Percentiles rank a stretch among this genome's conserved stretches.
Conservation (phyloP, 2,797 vertebrate species). For the Cuniculus paca region DNA sequence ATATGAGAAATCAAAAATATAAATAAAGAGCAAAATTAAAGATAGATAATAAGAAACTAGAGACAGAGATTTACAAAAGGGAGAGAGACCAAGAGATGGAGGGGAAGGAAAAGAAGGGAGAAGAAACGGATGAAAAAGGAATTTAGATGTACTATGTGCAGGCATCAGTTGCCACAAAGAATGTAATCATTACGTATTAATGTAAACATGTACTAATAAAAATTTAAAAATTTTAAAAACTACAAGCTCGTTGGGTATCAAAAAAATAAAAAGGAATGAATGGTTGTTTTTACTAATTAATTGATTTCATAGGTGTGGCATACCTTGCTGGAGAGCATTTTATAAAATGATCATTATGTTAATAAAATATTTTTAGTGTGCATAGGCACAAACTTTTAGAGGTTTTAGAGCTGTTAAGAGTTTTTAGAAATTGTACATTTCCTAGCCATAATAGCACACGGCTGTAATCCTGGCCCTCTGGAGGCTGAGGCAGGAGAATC, state of each 20-base stretch:
- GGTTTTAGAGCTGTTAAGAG: not conserved
- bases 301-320: not conserved
- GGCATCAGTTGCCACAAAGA: not conserved
- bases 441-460: not conserved
- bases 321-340: not conserved
- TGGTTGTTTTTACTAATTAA: not conserved
- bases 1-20: not conserved
- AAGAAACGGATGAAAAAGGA: not conserved
- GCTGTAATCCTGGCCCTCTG: not conserved
- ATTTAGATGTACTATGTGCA: not conserved
- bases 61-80: not conserved
- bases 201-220: not conserved
- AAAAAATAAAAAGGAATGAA: not conserved
- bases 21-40: not conserved
- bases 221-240: not conserved
- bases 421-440: not conserved
- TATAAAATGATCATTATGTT: not conserved
- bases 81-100: not conserved
- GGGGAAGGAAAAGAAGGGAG: not conserved
- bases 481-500: not conserved
- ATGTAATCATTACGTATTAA: not conserved
- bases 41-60: not conserved
- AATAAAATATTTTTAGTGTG: not conserved
- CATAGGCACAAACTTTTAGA: not conserved
- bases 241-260: not conserved